A percentile compares a stretch with the other conserved stretches of the same genome.
phyloP scores from a whole-genome alignment of 2,888 invertebrate species.

The Ormia ochracea region DNA sequence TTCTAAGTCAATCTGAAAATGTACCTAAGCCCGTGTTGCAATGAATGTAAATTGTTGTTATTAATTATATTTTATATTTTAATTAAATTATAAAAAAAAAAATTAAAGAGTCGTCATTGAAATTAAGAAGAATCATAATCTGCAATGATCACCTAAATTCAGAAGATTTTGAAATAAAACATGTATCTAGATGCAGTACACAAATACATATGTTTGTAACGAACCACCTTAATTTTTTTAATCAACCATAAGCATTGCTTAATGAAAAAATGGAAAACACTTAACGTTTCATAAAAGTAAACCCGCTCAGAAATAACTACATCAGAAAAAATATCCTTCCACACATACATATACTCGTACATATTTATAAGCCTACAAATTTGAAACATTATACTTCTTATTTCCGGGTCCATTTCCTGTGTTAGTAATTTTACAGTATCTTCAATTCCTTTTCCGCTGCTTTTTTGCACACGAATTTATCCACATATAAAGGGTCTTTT shows the following conservation, averaged over 20 bases:
- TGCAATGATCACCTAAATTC: not conserved
- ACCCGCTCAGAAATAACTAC: conserved; percentile 22
- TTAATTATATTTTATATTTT: conserved; percentile 37
- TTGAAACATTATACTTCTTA: too few species aligned
- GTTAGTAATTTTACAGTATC: too few species aligned
- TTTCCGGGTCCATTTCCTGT: too few species aligned
- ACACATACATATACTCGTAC: too few species aligned
- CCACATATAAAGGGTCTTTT: too few species aligned
- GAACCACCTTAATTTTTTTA: conserved; percentile 62
- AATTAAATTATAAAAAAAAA: conserved; percentile 2
- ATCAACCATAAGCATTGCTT: conserved; percentile 33
- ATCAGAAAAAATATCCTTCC: too few species aligned
- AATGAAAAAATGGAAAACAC: conserved; percentile 3
- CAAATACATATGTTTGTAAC: conserved; percentile 26
- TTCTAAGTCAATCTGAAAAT: conserved; percentile 57
- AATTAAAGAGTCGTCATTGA: conserved; percentile 33
- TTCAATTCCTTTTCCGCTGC: too few species aligned
- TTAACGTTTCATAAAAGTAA: too few species aligned
- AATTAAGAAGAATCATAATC: conserved; percentile 1
- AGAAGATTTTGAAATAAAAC: conserved; percentile 3
- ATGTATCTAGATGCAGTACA: conserved; percentile 15
- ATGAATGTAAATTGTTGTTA: conserved; percentile 38
- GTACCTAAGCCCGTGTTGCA: conserved; percentile 55
- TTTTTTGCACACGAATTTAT: too few species aligned
- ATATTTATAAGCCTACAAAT: too few species aligned